Percentiles rank a stretch among this genome's conserved stretches.
Conservation (phyloP, 2,113 vertebrate species). For the Panthera tigris region DNA sequence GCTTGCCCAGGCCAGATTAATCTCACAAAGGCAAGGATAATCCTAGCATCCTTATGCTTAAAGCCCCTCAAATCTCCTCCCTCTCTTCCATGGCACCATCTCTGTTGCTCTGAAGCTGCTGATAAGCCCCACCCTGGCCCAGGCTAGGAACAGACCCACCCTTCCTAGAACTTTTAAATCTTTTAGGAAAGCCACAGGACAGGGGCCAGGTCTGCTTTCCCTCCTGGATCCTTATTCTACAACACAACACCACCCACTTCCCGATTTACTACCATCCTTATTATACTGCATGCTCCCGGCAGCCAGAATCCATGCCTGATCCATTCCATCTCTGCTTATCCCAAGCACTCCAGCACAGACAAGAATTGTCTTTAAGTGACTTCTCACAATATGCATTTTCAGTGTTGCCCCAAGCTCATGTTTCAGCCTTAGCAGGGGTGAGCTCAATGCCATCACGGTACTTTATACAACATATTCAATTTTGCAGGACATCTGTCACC, state of each 20-base stretch:
- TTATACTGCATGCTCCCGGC: neutral
- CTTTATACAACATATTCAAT: neutral
- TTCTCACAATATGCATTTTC: neutral
- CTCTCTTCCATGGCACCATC: neutral
- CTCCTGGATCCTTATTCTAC: neutral
- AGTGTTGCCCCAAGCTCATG: neutral
- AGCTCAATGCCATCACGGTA: neutral
- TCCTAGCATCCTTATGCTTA: neutral
- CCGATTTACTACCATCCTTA: neutral
- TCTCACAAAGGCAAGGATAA: neutral
- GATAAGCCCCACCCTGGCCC: neutral
- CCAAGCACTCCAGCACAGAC: neutral
- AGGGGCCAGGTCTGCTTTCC: neutral
- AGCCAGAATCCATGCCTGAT: neutral
- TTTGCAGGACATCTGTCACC: slow-evolving; percentile 53
- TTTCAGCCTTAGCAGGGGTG: neutral
- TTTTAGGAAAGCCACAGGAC: neutral
- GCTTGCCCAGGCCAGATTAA: neutral
- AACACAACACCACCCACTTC: neutral
- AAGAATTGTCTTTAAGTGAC: neutral
- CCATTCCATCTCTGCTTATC: neutral
- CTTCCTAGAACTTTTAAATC: neutral
- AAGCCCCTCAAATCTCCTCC: neutral
- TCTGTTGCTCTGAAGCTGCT: neutral
- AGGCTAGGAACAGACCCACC: no score